phyloP scores from a whole-genome alignment of 2,113 vertebrate genomes.

The Sebastes fasciatus region DNA sequence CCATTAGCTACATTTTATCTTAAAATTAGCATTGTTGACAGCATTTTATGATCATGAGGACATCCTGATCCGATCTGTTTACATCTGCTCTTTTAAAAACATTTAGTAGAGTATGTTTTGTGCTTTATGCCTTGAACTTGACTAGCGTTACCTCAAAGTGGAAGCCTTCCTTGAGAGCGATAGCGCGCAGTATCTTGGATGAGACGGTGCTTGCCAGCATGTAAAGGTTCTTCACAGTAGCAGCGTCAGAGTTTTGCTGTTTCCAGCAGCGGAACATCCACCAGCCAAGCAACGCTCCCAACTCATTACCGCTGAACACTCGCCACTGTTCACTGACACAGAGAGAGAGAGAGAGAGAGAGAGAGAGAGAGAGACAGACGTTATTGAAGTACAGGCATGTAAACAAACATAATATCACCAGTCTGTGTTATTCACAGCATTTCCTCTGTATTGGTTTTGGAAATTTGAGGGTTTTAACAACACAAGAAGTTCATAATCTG shows the following conservation, averaged over 20 bases:
- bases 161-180: conserved; percentile 96
- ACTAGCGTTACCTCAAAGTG: conserved; percentile 91
- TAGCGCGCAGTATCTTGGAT: conserved; percentile 96
- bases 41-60: not conserved
- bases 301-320: conserved; percentile 95
- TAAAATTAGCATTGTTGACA: not conserved
- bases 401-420: conserved; percentile 1
- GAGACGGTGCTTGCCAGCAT: conserved; percentile 98
- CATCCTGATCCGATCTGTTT: not conserved
- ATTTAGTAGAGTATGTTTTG: too few species aligned
- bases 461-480: not conserved
- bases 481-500: not conserved
- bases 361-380: not conserved
- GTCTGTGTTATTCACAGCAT: conserved; percentile 1
- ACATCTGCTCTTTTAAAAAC: too few species aligned
- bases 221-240: conserved; percentile 89
- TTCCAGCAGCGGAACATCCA: conserved; percentile 97
- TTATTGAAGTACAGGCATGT: not conserved
- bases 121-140: not conserved
- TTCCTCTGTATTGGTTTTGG: not conserved
- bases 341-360: not conserved
- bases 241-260: conserved; percentile 80
- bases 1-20: not conserved
- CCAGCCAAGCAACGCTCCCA: conserved; percentile 96
- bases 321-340: conserved; percentile 91